Conservation (phyloP, 1,140 invertebrate genomes). For the Papilio helenus region DNA sequence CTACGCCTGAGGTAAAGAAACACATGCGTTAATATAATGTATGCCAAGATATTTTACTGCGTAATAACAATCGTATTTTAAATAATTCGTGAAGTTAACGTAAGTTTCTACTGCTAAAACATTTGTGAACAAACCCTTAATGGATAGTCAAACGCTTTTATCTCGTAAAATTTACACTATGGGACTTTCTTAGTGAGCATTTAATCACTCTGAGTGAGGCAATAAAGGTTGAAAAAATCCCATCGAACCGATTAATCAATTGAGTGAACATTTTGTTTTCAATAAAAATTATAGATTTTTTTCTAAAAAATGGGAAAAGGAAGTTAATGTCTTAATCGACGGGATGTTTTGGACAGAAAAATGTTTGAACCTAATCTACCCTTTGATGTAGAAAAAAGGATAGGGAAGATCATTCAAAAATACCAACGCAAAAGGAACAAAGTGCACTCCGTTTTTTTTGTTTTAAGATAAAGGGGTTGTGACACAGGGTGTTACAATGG, state of each 20-base stretch:
- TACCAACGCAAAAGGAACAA: not conserved
- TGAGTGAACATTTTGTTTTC: not conserved
- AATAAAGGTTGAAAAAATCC: too few relatives aligned
- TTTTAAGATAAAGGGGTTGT: too few relatives aligned
- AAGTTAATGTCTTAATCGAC: not conserved
- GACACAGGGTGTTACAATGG: too few relatives aligned
- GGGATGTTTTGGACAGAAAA: not conserved
- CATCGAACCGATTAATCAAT: too few relatives aligned
- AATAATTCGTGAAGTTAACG: not conserved
- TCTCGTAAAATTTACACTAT: not conserved
- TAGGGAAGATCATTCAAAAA: not conserved
- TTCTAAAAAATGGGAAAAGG: not conserved
- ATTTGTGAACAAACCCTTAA: too few relatives aligned
- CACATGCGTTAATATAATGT: slow-evolving; percentile 1
- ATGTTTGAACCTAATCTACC: not conserved
- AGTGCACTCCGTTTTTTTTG: not conserved
- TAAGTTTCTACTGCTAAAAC: not conserved
- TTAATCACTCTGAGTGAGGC: not conserved
- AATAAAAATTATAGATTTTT: not conserved
- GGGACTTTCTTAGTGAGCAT: not conserved
- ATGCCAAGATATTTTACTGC: not conserved
- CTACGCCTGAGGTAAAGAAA: slow-evolving; percentile 23
- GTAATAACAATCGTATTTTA: not conserved
- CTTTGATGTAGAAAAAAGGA: slow-evolving; percentile 3
- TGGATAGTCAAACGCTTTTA: too few relatives aligned